Evolutionary conservation across 1,140 invertebrate species (phyloP), one percentile per base, ranked within the genome.

Genomic region (Rhysida immarginata): DNA sequence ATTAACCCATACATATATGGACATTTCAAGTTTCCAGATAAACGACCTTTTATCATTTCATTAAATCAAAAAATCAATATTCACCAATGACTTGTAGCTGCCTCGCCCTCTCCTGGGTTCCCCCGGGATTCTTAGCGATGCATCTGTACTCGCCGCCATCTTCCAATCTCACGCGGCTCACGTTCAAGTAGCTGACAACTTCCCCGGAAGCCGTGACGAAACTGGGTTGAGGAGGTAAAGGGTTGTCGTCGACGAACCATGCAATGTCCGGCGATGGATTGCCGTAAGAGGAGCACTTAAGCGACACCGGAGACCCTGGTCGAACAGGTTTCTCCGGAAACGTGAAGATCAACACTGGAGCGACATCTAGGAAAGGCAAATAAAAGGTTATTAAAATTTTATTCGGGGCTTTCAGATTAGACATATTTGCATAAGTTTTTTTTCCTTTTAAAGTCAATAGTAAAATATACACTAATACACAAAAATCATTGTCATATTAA

Each of bases 101-200:
- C 50, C 60, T n/a, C 61, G 52, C 26, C 57, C 62, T 57, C 59
- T 64, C 8, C 64, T 20, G 63, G 41, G 65, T 60, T 2, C 63
- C 65, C 20, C 65, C 64, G 2, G 60, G 43, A 58, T 71, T 69
- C 5, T 29, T 60, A 1, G 69, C 69, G 2, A 59, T 61, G 59
- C 70, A 72, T 0, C 61, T 63, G 58, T 72, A 72, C 44, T 61
- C 56, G 0, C 88, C 88, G n/a, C 87, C 87, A 66, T 90, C 86
- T 66, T 86, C 81, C 3, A 89, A 81, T 69, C 80, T 78, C 44
- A 87, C 84, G 60, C 82, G 79, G 58, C 81, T 85, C 61, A 92
- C 87, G 71, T 91, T 91, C 21, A 70, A 65, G 53, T 65, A 66
- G 51, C 66, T 69, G 23, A 68, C 63, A 41, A 95, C 87, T 69